A percentile compares a stretch with the other conserved stretches of the same genome.
Conservation (phyloP, 1,140 invertebrate species). For the Leptinotarsa texana region DNA sequence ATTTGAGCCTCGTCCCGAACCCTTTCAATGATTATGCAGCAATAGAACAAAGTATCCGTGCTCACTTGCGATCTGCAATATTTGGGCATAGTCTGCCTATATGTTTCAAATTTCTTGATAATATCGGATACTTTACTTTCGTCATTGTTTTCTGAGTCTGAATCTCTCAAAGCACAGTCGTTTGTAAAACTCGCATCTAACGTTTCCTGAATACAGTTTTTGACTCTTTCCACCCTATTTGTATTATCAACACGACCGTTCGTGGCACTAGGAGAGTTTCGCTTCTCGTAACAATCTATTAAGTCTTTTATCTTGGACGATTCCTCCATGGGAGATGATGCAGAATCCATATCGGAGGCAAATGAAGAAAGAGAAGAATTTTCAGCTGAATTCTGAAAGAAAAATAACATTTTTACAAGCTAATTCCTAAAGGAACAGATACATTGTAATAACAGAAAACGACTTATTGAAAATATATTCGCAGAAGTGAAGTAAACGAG, state of each 20-base stretch:
- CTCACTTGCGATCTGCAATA: slow-evolving; percentile 40
- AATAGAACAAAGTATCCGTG: slow-evolving; percentile 62
- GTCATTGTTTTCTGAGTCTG: slow-evolving; percentile 26
- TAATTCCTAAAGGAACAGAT: no score
- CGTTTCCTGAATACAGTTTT: slow-evolving; percentile 32
- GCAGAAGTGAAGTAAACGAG: no score
- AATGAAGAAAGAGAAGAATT: slow-evolving; percentile 43
- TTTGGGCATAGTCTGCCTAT: slow-evolving; percentile 46
- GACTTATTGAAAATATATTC: no score
- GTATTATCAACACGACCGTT: neutral
- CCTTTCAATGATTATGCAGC: slow-evolving; percentile 67
- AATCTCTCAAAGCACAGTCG: slow-evolving; percentile 17
- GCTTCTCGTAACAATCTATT: slow-evolving; percentile 46
- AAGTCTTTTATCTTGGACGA: slow-evolving; percentile 45
- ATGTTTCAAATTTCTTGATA: slow-evolving; percentile 54
- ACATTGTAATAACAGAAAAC: no score
- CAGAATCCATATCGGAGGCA: slow-evolving; percentile 50
- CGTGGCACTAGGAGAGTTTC: neutral
- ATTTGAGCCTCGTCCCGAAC: slow-evolving; percentile 67
- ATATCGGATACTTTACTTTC: slow-evolving; percentile 39
- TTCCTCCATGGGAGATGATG: slow-evolving; percentile 44
- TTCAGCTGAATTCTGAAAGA: slow-evolving; percentile 32
- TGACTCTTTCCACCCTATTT: slow-evolving; percentile 36
- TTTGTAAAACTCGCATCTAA: slow-evolving; percentile 37
- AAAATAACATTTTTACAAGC: neutral